Evolutionary conservation across 2,797 vertebrate genomes (phyloP), one percentile per base, ranked within the genome.

Genomic region (Sardinella longiceps): DNA sequence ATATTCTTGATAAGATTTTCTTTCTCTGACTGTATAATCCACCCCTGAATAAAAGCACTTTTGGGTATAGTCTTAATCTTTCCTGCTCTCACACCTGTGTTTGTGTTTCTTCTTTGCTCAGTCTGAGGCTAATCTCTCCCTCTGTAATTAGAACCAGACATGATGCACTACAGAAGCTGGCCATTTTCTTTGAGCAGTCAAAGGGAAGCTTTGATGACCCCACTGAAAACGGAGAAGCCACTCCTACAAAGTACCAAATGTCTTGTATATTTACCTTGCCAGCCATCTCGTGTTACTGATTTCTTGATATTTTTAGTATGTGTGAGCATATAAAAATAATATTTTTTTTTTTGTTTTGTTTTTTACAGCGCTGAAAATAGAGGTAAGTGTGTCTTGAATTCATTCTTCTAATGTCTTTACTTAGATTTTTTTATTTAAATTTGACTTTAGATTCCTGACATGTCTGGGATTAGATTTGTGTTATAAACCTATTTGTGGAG

Each of bases 161-260:
- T 5, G 93, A 94, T 77, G 95, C 94, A 7, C 90, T 95, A 84
- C 94, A 95, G 91, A 95, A 95, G 86, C 90, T 95, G 0, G 91
- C 94, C 58, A 87, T 91, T 87, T 94, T 95, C 91, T 93, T 95
- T 85, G 91, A 95, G 51, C 91, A 91, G 25, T 80, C 11, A 81
- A 90, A 87, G 85, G 85, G 90, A 2, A 91, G 91, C 1, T 56
- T 84, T 23, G 43, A 5, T 5, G 82, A 90, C 25, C 9, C 82
- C 1, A 2, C 81, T 0, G 89, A 90, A 2, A 15, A 56, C 6
- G 87, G 45, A 37, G 89, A 66, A 84, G 45, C 80, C 0, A 89
- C 87, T 0, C 84, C 89, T 0, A 89, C 91, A 50, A 94, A 90
- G 95, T 95, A 93, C 33, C 50, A 56, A 5, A 5, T 25, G 23